phyloP scores from a whole-genome alignment of 2,888 invertebrate genomes.

The Mellilla xanthometata region DNA sequence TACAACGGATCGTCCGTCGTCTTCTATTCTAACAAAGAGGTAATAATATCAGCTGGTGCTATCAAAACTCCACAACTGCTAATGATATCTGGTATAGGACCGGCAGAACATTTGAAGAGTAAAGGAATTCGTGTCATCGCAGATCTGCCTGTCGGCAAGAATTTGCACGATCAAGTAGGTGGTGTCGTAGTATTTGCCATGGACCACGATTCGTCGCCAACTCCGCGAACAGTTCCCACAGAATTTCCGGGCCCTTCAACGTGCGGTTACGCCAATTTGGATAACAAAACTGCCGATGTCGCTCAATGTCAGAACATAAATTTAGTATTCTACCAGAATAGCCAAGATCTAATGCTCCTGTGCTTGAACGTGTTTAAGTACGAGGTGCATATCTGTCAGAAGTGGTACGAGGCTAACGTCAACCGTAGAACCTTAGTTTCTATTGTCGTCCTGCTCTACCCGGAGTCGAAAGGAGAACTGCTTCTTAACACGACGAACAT shows the following conservation, averaged over 20 bases:
- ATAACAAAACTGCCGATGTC: slow-evolving; percentile 26
- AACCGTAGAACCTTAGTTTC: slow-evolving; percentile 29
- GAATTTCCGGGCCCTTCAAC: slow-evolving; percentile 29
- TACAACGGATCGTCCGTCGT: slow-evolving; percentile 35
- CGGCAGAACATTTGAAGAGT: slow-evolving; percentile 45
- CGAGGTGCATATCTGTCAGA: slow-evolving; percentile 46
- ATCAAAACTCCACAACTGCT: slow-evolving; percentile 70
- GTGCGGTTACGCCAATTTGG: slow-evolving; percentile 29
- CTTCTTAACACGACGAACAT: slow-evolving; percentile 78
- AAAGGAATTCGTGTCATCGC: slow-evolving; percentile 51
- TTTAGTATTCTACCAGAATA: slow-evolving; percentile 17
- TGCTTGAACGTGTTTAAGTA: slow-evolving; percentile 70
- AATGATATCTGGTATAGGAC: slow-evolving; percentile 73
- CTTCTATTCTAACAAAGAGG: slow-evolving; percentile 58
- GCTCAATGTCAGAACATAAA: slow-evolving; percentile 35
- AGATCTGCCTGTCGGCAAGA: slow-evolving; percentile 66
- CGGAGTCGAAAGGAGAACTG: slow-evolving; percentile 76
- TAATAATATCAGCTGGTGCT: slow-evolving; percentile 67
- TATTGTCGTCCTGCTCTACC: slow-evolving; percentile 45
- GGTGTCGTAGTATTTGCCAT: slow-evolving; percentile 38
- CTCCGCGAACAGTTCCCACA: slow-evolving; percentile 22
- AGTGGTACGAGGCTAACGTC: slow-evolving; percentile 30
- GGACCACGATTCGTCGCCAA: not conserved
- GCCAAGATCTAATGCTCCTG: slow-evolving; percentile 14
- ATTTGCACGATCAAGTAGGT: slow-evolving; percentile 66